Evolutionary conservation across 1,140 invertebrate species (phyloP), one percentile per base, ranked within the genome.

Genomic region (Sinonovacula constricta): DNA sequence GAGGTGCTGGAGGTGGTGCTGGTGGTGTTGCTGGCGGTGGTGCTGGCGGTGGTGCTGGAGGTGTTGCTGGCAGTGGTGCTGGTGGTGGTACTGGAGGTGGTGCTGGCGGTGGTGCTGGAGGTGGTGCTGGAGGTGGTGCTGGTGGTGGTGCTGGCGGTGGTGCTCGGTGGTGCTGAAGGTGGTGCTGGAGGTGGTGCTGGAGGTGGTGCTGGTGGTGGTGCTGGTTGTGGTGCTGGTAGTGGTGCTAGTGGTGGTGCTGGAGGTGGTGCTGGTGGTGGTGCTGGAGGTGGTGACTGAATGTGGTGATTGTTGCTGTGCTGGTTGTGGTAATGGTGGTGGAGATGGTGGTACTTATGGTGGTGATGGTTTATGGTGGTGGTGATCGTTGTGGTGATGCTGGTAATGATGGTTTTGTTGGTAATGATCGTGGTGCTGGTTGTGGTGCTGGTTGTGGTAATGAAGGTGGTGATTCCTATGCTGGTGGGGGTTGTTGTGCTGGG

Each of bases 261-360:
- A 33, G 62, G 33, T 65, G 62, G 33, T 65, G 62, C 10, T 65
- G 62, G 24, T 65, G 62, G 7, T 33, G 62, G 33, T 65, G 62
- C 12, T 65, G 33, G 15, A 33, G 33, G 62, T 12, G 24, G 33
- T n/a, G n/a, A n/a, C n/a, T n/a, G n/a, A n/a, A n/a, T n/a, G n/a
- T n/a, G n/a, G n/a, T n/a, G n/a, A n/a, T n/a, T n/a, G n/a, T n/a
- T 12, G 14, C 7, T 18, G 33, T 65, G 33, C 12, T 65, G 33
- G 33, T 65, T 14, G 33, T 65, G 33, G 14, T 33, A 28, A 24
- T 65, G 33, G 33, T 65, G 15, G 62, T 36, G 33, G 62, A 39
- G 33, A 31, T 65, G 33, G 62, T 65, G 33, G 14, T 36, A 28
- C 15, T 36, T 14, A 31, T 65, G 33, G 62, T 65, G 33, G 62